These are phyloP conservation scores for Neocrepidodera transversa DNA, from an alignment of 2,888 invertebrate species.

Conservation along the genomic window DNA sequence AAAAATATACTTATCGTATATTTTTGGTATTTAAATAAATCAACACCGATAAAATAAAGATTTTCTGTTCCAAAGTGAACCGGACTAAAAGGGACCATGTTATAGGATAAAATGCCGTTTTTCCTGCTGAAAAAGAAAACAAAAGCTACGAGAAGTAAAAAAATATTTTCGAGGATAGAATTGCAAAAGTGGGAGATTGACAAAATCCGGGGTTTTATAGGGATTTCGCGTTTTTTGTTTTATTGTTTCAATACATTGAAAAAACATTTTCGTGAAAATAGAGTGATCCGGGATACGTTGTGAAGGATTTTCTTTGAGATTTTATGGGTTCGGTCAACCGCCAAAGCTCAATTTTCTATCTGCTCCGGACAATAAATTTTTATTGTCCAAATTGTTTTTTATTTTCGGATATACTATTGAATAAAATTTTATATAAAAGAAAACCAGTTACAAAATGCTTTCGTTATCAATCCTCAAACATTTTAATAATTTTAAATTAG, in stretches of 20 bases:
- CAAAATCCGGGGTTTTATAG: conserved; percentile 30
- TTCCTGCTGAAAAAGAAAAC: conserved; percentile 5
- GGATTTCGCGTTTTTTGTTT: conserved; percentile 32
- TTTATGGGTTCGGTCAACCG: conserved; percentile 12
- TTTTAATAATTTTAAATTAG: too few species aligned
- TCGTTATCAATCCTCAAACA: too few species aligned
- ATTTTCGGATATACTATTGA: too few species aligned
- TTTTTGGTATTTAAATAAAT: too few species aligned
- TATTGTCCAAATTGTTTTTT: conserved; percentile 4
- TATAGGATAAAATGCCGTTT: not conserved
- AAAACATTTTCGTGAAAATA: conserved; percentile 26
- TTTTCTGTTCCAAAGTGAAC: too few species aligned
- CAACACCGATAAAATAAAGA: too few species aligned
- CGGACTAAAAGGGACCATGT: not conserved
- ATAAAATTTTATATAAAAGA: too few species aligned
- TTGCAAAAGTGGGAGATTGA: conserved; percentile 25
- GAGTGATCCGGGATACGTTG: conserved; percentile 1
- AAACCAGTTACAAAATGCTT: too few species aligned
- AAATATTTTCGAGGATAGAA: conserved; percentile 29
- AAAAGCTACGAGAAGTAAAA: conserved; percentile 12
- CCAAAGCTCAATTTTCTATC: conserved; percentile 14
- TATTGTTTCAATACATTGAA: conserved; percentile 29
- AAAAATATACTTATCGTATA: too few species aligned
- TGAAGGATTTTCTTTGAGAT: conserved; percentile 1
- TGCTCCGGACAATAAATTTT: conserved; percentile 10